A percentile compares a stretch with the other conserved stretches of the same genome.
These are phyloP conservation scores for Pristionchus exspectatus DNA, from an alignment of 2,888 invertebrate genomes.

Conservation along the genomic window DNA sequence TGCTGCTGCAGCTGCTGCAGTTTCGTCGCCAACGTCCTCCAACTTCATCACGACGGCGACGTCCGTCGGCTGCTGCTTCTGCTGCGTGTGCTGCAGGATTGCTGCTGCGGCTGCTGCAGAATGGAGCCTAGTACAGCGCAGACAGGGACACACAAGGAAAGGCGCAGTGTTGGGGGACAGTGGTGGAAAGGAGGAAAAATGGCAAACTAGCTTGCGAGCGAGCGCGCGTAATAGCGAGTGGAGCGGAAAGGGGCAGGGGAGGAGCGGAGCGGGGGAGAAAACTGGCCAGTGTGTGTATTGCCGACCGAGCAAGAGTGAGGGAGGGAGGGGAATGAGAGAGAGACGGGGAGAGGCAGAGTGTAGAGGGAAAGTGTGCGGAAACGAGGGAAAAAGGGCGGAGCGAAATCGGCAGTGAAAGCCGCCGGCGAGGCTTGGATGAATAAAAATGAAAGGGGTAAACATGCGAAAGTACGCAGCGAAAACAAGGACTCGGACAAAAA, in stretches of 20 bases:
- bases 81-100: not conserved
- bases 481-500: too few relatives aligned
- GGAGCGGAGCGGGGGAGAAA: not conserved
- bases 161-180: not conserved
- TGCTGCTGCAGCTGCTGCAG: not conserved
- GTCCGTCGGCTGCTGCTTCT: not conserved
- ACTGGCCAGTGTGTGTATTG: conserved; percentile 19
- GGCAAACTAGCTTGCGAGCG: conserved; percentile 48
- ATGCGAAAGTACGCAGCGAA: not conserved
- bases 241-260: conserved; percentile 14
- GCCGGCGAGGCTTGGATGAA: too few relatives aligned
- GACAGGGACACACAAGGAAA: not conserved
- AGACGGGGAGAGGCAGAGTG: not conserved
- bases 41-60: not conserved
- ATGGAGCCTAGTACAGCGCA: not conserved
- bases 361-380: conserved; percentile 9
- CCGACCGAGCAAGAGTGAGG: not conserved
- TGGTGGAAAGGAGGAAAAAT: conserved; percentile 18
- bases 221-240: conserved; percentile 49
- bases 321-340: conserved; percentile 13
- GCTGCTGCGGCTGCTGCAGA: not conserved
- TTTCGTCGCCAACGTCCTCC: not conserved
- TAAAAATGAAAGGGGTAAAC: not conserved
- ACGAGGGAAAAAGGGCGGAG: conserved; percentile 34
- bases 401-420: not conserved